Base-by-base conservation (phyloP, 2,888 invertebrate species). In the Spodoptera picta region DNA sequence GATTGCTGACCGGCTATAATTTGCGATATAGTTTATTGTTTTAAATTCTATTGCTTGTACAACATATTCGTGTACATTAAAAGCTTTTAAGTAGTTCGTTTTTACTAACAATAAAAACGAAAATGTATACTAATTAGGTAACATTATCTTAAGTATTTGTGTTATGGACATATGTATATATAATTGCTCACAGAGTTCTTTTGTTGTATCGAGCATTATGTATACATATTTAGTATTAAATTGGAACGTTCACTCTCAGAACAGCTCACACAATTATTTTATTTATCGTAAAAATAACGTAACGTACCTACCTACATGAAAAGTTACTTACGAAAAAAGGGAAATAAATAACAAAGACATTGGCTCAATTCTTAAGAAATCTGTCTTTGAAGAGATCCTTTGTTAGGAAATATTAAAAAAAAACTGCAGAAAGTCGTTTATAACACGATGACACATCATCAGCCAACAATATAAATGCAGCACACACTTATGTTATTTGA, bases 1-100 rank as follows among this genome's bases (percentile, higher is more conserved):
- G 79, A 77, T 79, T 56, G 67, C 59, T 42, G 44, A 31, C 51
- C 23, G 50, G 48, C 23, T 27, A 41, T 43, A 50, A 44, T 44
- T 56, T 56, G 48, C 59, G 59, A 63, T 19, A 69, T 47, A 63
- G 63, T 59, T 50, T 43, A 47, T 56, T 46, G 36, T 46, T 71
- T 55, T 11, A 12, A 31, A 46, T 67, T 60, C 59, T 59, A 42
- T 73, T 61, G 31, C 68, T 59, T 68, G 49, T 44, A 42, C 41
- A 61, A 50, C 43, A 42, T 27, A 47, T n/a, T 61, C 58, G 62
- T 71, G 69, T 62, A 61, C n/a, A 42, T 47, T 52, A 47, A 73
- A 59, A 59, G 42, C 12, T 44, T 71, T 50, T 62, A n/a, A n/a
- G n/a, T n/a, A 19, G 42, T 67, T 50, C 36, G 55, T 41, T 48